phyloP scores from a whole-genome alignment of 2,888 invertebrate species.

The Tenthredo amoena region DNA sequence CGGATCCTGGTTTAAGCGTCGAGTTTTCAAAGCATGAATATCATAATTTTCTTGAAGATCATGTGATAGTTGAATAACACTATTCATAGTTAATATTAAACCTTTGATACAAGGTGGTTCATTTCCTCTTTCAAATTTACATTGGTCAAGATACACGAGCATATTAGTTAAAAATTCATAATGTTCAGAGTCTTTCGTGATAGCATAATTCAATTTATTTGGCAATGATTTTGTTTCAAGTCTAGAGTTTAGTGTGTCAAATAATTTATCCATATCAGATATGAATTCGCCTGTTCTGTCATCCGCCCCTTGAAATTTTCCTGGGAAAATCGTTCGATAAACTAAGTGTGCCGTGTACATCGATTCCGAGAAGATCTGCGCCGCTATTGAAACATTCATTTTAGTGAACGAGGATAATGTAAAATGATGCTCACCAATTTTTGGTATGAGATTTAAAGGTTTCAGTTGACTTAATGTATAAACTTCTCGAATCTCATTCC shows the following conservation, averaged over 20 bases:
- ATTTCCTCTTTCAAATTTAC: not conserved
- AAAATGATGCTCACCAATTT: not conserved
- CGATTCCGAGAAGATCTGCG: slow-evolving; percentile 45
- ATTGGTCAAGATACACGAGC: not conserved
- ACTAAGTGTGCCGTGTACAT: slow-evolving; percentile 47
- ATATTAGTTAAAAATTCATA: not conserved
- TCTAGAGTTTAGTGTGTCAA: not conserved
- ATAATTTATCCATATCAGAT: slow-evolving; percentile 20
- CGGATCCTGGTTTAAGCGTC: slow-evolving; percentile 23
- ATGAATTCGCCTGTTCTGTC: slow-evolving; percentile 36
- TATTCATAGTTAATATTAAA: not conserved
- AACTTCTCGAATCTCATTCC: slow-evolving; percentile 19
- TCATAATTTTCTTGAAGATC: not conserved
- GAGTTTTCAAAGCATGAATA: not conserved
- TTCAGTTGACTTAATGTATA: not conserved
- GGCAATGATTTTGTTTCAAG: not conserved
- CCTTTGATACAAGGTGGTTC: slow-evolving; percentile 9
- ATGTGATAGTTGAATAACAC: not conserved
- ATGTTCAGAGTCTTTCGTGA: not conserved
- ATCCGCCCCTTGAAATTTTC: not conserved
- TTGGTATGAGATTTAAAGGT: slow-evolving; percentile 8
- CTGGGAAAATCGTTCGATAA: slow-evolving; percentile 21
- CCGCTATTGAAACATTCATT: slow-evolving; percentile 45
- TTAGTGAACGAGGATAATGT: not conserved
- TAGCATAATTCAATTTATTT: slow-evolving; percentile 18